Base-by-base conservation (phyloP, 1,140 invertebrate genomes). In the Ptiloglossa arizonensis region DNA sequence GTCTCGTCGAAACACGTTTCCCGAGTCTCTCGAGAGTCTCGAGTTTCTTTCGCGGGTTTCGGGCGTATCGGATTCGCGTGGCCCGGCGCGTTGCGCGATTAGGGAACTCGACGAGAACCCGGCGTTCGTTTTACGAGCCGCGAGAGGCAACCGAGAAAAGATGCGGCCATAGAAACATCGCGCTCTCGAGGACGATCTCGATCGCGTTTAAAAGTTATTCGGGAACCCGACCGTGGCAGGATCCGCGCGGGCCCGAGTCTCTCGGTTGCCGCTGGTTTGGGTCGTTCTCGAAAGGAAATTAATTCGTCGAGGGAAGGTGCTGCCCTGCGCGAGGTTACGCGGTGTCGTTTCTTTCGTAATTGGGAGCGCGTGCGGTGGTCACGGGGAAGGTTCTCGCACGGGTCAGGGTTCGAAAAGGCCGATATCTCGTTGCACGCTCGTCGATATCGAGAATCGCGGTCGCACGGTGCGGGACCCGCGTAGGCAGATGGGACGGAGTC, bases 401-500 rank as follows among this genome's bases (percentile, higher is more conserved):
- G 17, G 19, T 50, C n/a, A 17, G 5, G 48, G 48, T 5, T 19
- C 48, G 48, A 50, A n/a, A n/a, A 52, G n/a, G 6, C 3, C 50
- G 50, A 24, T 24, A 11, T 22, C 50, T 52, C 50, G 22, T 24
- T 52, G 22, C 22, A 2, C 50, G n/a, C n/a, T n/a, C 41, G 15
- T 17, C 35, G 81, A 68, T 68, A 84, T 52, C n/a, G 77, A 75
- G 32, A 38, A 75, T 74, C 38, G 32, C 5, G 17, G 17, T 79
- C 59, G 32, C 32, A 46, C 27, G 32, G 19, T 5, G 22, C 44
- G 38, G 48, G 50, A 35, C 19, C 50, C 69, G 50, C 78, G 67
- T 70, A 63, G 66, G 85, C 87, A 87, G 87, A 88, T 87, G 87
- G 86, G 87, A 88, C 86, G 87, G 86, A 87, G 77, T 82, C 87